These are phyloP conservation scores for Drosophila nigrodunni DNA, from an alignment of 1,140 invertebrate genomes.

Conservation along the genomic window DNA sequence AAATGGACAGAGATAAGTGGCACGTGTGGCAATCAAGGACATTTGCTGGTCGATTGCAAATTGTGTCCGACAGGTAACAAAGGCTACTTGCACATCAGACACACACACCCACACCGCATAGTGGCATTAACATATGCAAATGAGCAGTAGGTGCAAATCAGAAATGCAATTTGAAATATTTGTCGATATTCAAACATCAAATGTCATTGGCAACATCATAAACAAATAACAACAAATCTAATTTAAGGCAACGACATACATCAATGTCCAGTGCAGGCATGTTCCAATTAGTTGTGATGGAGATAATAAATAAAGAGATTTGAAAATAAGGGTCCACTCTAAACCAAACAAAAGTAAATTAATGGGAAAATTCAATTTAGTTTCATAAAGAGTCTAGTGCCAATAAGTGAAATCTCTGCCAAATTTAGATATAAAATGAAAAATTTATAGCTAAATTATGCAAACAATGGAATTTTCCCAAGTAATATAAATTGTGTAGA, in stretches of 20 bases:
- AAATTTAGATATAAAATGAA: too few relatives aligned
- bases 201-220: background rate
- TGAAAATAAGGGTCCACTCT: too few relatives aligned
- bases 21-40: conserved; percentile 39
- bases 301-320: too few relatives aligned
- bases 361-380: too few relatives aligned
- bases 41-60: conserved; percentile 40
- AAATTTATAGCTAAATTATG: too few relatives aligned
- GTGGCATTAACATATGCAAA: conserved; percentile 45
- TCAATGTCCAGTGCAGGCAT: conserved; percentile 38
- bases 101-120: conserved; percentile 17
- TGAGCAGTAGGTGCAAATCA: conserved; percentile 27
- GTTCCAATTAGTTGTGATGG: conserved; percentile 24
- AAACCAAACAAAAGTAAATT: too few relatives aligned
- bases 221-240: conserved; percentile 1
- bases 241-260: conserved; percentile 9
- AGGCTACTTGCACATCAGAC: conserved; percentile 21
- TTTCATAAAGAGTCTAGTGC: too few relatives aligned
- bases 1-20: conserved; percentile 33
- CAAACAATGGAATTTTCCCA: too few relatives aligned
- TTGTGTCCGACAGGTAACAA: conserved; percentile 34
- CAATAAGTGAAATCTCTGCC: too few relatives aligned
- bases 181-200: conserved; percentile 40
- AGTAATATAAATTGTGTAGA: too few relatives aligned
- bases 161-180: background rate